Base-by-base conservation (phyloP, 2,888 invertebrate species). In the Pyrocoelia pectoralis region DNA sequence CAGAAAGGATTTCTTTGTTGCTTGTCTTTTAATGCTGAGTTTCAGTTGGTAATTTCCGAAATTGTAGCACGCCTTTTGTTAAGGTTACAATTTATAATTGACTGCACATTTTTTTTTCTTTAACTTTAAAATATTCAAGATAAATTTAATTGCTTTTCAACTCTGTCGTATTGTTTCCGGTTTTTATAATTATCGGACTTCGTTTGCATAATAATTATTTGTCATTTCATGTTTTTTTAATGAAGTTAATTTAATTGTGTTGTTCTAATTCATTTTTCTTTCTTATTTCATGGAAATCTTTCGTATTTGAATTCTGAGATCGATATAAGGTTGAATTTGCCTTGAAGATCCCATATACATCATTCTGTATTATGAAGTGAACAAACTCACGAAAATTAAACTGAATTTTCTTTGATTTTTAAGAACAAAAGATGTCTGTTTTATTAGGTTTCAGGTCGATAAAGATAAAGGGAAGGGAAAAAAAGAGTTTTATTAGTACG, bases 1-100 rank as follows among this genome's bases (percentile, higher is more conserved):
- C 52, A 58, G 66, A 55, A 66, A 59, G 41, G 62, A 57, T 63
- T 63, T 54, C 66, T 66, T 66, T 66, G 58, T 63, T 59, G 55
- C 58, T 48, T 58, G 63, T 62, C 62, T 52, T 43, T 53, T 56
- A 62, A 56, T 57, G 56, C 56, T 14, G 40, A 52, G 56, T 49
- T 56, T 50, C 48, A 33, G 43, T 28, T 40, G 13, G 56, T 41
- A 29, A 53, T 56, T 62, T 57, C 55, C 40, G 56, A 61, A 55
- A 61, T 62, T 62, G 38, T 57, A 46, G 50, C 46, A 43, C 50
- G 17, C 29, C 41, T 58, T 46, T 29, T 52, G 14, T 52, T 29
- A 13, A 59, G 9, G 28, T 40, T 24, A 19, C 29, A 12, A 12
- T 24, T 29, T 51, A 51, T 58, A 58, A 58, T 58, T 58, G 58